phyloP scores from a whole-genome alignment of 2,888 invertebrate genomes.

The Philopedon plagiatum region DNA sequence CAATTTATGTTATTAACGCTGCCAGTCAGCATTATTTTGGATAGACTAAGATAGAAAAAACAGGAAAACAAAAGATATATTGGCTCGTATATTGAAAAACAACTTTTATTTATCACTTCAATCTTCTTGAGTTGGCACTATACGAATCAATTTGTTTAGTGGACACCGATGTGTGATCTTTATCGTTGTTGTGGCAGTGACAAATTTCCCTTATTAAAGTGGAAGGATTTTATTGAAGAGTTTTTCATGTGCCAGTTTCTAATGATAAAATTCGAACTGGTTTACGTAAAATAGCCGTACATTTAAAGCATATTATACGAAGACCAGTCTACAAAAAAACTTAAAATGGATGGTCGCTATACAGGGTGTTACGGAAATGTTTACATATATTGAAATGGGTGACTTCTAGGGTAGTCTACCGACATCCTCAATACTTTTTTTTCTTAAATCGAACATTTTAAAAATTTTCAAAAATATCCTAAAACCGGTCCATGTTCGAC shows the following conservation, averaged over 20 bases:
- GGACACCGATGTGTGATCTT: conserved; percentile 49
- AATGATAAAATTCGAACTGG: no score
- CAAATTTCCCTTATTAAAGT: conserved; percentile 38
- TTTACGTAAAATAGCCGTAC: no score
- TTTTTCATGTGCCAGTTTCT: neutral
- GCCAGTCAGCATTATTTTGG: neutral
- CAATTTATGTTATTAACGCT: neutral
- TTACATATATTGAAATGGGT: no score
- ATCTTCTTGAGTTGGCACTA: conserved; percentile 45
- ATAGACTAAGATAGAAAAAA: neutral
- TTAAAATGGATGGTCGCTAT: no score
- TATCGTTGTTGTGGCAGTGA: conserved; percentile 40
- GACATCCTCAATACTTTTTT: no score
- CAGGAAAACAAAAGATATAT: conserved; percentile 36
- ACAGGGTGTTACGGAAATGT: no score
- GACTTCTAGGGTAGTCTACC: no score
- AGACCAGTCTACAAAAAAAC: no score
- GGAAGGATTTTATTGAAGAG: conserved; percentile 3
- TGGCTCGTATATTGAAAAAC: conserved; percentile 40
- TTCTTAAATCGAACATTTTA: no score
- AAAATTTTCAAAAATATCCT: no score
- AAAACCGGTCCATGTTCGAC: no score
- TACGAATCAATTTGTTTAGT: conserved; percentile 50
- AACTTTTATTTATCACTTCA: conserved; percentile 51
- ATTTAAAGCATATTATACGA: no score